These are phyloP conservation scores for Quadriops clusia DNA, from an alignment of 2,888 invertebrate genomes.

Conservation along the genomic window DNA sequence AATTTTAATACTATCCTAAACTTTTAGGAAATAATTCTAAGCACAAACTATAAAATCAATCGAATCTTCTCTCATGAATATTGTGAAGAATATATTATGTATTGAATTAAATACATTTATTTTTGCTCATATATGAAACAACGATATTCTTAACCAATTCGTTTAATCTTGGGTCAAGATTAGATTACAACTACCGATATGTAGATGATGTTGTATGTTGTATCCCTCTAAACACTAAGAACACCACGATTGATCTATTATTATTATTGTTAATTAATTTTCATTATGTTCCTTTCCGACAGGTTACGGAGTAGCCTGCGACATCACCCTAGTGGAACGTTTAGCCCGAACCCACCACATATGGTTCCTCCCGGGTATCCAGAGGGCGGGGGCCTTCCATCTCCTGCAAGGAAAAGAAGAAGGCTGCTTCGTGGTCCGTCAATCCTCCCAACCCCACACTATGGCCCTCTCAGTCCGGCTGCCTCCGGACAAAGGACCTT, in stretches of 20 bases:
- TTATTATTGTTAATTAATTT: no score
- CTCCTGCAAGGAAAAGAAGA: constrained; percentile 86
- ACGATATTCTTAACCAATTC: background rate
- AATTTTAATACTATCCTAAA: no score
- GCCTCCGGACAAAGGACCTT: constrained; percentile 76
- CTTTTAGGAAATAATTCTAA: no score
- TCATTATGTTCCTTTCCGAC: no score
- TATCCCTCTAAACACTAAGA: no score
- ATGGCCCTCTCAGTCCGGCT: constrained; percentile 91
- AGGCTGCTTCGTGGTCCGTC: constrained; percentile 90
- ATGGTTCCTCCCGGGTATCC: constrained; percentile 91
- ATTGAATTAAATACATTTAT: background rate
- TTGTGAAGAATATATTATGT: no score
- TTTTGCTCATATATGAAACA: background rate
- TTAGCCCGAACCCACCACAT: constrained; percentile 86
- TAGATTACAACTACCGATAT: no score
- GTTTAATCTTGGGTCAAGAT: background rate
- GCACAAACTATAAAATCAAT: no score
- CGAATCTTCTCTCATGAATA: no score
- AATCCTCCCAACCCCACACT: constrained; percentile 85
- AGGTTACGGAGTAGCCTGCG: constrained; percentile 65
- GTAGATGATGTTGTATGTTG: no score
- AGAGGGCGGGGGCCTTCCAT: constrained; percentile 87
- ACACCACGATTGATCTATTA: no score
- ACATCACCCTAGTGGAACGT: constrained; percentile 75